Conservation (phyloP, 2,113 vertebrate genomes). For the Camelus bactrianus region DNA sequence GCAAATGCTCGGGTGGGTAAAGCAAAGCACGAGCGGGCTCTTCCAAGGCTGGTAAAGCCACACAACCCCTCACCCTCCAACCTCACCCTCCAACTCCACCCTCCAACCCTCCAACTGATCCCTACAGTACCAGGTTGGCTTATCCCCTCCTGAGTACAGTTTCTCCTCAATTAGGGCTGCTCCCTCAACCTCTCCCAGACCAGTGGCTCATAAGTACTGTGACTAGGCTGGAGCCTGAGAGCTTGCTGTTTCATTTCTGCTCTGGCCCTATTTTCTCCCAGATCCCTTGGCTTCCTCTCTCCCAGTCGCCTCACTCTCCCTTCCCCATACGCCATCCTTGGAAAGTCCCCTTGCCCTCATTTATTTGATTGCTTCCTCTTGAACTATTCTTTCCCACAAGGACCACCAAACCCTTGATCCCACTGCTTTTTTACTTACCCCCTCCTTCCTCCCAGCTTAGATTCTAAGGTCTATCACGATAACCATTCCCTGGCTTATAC, state of each 20-base stretch:
- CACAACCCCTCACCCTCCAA: background rate
- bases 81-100: no score
- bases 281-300: background rate
- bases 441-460: background rate
- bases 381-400: background rate
- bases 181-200: background rate
- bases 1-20: background rate
- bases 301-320: background rate
- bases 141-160: background rate
- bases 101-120: no score
- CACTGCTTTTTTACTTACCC: background rate
- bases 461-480: background rate
- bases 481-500: background rate
- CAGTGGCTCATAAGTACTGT: background rate
- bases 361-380: slow-evolving; percentile 62
- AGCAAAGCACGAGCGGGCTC: background rate
- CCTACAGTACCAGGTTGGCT: background rate
- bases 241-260: background rate
- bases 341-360: slow-evolving; percentile 55
- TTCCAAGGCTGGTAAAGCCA: background rate
- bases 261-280: background rate
- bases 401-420: background rate
- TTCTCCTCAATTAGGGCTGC: background rate
- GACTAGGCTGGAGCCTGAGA: background rate
- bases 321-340: background rate